Evolutionary conservation across 2,888 invertebrate species (phyloP).

Genomic region (Athalia cordata): DNA sequence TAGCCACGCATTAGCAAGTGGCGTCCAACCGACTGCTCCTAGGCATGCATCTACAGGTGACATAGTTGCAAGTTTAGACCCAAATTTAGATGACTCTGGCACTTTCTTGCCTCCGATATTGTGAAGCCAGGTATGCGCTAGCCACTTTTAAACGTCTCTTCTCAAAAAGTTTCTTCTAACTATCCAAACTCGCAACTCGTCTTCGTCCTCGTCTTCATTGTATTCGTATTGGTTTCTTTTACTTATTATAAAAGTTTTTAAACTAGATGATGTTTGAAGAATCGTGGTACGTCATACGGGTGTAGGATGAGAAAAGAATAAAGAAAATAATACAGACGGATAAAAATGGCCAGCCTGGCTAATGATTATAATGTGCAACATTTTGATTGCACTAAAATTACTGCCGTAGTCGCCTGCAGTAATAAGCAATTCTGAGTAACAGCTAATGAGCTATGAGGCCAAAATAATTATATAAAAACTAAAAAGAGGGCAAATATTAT

Average conservation of each 20-base stretch:
- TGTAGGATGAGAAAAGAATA: neutral
- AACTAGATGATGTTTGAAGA: neutral
- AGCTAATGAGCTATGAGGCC: constrained; percentile 15
- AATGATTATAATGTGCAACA: too few relatives aligned
- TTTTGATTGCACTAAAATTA: too few relatives aligned
- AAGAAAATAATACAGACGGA: neutral
- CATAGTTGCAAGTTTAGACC: constrained; percentile 74
- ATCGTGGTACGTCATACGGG: too few relatives aligned
- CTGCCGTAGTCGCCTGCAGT: too few relatives aligned
- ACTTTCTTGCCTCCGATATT: constrained; percentile 80
- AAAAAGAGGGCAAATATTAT: neutral
- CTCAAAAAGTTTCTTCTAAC: neutral
- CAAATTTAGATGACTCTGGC: constrained; percentile 79
- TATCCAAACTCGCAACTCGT: too few relatives aligned
- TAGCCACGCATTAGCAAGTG: constrained; percentile 69
- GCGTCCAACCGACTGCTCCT: constrained; percentile 67
- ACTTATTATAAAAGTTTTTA: neutral
- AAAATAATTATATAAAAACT: neutral
- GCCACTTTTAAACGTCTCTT: constrained; percentile 65
- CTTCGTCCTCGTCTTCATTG: too few relatives aligned
- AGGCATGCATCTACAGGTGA: constrained; percentile 72
- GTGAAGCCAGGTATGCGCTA: constrained; percentile 73
- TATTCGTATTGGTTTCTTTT: too few relatives aligned
- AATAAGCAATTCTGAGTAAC: neutral
- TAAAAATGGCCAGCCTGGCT: neutral